A percentile compares a stretch with the other conserved stretches of the same genome.
phyloP scores from a whole-genome alignment of 2,113 vertebrate species.

The Platysteira castanea region DNA sequence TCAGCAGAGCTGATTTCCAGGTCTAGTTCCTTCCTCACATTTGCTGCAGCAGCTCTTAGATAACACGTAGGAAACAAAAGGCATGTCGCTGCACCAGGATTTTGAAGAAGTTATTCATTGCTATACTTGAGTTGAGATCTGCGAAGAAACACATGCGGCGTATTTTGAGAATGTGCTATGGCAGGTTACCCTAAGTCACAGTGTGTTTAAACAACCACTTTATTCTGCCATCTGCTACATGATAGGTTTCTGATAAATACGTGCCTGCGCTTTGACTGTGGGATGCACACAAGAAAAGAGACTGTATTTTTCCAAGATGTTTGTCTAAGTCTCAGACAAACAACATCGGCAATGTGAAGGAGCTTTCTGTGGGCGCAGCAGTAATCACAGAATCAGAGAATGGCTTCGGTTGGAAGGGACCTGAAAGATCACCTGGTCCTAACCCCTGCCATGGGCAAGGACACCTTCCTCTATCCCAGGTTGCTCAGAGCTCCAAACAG shows the following conservation, averaged over 20 bases:
- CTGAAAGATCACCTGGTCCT: neutral
- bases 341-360: neutral
- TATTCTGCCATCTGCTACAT: constrained; percentile 63
- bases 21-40: neutral
- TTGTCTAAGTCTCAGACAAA: constrained; percentile 30
- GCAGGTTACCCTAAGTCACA: constrained; percentile 61
- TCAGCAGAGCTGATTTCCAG: neutral
- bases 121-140: constrained; percentile 50
- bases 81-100: constrained; percentile 5
- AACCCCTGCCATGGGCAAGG: neutral
- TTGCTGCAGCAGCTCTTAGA: constrained; percentile 25
- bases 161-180: constrained; percentile 67
- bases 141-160: constrained; percentile 52
- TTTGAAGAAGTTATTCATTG: constrained; percentile 52
- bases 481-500: neutral
- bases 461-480: neutral
- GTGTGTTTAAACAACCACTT: constrained; percentile 66
- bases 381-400: neutral
- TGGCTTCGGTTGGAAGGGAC: neutral
- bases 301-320: constrained; percentile 28
- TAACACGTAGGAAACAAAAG: constrained; percentile 35
- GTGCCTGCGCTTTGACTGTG: constrained; percentile 30
- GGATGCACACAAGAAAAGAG: constrained; percentile 18
- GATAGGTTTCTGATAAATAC: constrained; percentile 64
- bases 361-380: neutral